Base-by-base conservation (phyloP, 2,888 invertebrate genomes). In the Brachylomia viminalis region DNA sequence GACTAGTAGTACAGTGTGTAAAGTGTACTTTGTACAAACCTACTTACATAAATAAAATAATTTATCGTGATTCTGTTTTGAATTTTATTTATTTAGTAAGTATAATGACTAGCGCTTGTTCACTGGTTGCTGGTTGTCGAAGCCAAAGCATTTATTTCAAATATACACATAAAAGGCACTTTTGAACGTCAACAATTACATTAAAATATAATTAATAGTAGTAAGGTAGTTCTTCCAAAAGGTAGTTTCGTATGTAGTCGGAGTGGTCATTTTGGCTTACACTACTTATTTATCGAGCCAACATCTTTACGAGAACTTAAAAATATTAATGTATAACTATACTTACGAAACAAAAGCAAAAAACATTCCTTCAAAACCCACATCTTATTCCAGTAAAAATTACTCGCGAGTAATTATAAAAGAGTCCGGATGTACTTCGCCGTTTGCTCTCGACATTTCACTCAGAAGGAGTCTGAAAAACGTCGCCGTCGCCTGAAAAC, bases 401-500 rank as follows among this genome's bases (percentile, higher is more conserved):
- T 78, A 82, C 77, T 72, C 65, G 59, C 23, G 61, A 84, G 85
- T 77, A 85, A 88, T 87, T 86, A 87, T 78, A 68, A 79, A 76
- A 79, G 65, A 72, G 68, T 62, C 73, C 75, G 75, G 80, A 75
- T 69, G 69, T 85, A 81, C 85, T 73, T 30, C n/a, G 38, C 15
- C 68, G 86, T 70, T 79, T 76, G 65, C 86, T 65, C 76, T 86
- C 80, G 70, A 86, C 85, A 74, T 61, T 77, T 79, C 82, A 82
- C 79, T 84, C 59, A 83, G 68, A 72, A 82, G 80, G 61, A 84
- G 76, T 75, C 73, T 79, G 79, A 83, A 87, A 83, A 85, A 79
- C 71, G 73, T 79, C 71, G 75, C 71, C 62, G 79, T 85, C 83
- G 73, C 59, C 61, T 84, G 83, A 76, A 88, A 90, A 90, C 86